Evolutionary conservation across 2,888 invertebrate species (phyloP), one percentile per base, ranked within the genome.

Genomic region (Pogonocherus hispidulus): DNA sequence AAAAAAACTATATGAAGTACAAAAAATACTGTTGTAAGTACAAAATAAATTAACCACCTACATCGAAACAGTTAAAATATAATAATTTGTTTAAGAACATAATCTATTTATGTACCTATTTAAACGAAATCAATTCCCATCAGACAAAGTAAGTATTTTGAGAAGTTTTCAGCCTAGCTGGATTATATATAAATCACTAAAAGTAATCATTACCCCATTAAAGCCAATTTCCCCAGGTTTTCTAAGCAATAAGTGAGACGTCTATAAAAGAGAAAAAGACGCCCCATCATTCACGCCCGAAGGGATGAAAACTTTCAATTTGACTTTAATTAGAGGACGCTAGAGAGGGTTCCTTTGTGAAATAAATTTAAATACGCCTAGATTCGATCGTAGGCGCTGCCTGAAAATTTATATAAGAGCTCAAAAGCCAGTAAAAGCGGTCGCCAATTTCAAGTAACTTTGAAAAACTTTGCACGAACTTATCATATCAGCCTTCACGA

Each of bases 351-450:
- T 57, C 41, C 57, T 57, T 57, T 57, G 44, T 57, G 5, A 37
- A 57, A 46, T 57, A 57, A 57, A 57, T 37, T 57, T 57, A 57
- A 57, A 57, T 46, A 57, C 23, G 41, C 16, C 19, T 35, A 41
- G 55, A 57, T 27, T 14, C 44, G 14, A 57, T 57, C 44, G 22
- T n/a, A 57, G 57, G 57, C 18, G 37, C 37, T 57, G 22, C 57
- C 37, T 8, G 57, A 55, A 18, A 57, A 57, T 18, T 57, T 46
- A 57, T 57, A 44, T 41, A 47, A 23, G 23, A 60, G 60, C 47
- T 60, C 35, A 60, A 60, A 46, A 47, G 46, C 60, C 47, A 60
- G 60, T 49, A n/a, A n/a, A 60, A 60, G 47, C 47, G 60, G 60
- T 60, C 27, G 60, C 27, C 60, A 60, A 60, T 60, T 60, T 60